These are phyloP conservation scores for Microplitis manilae DNA, from an alignment of 2,888 invertebrate genomes.

Conservation along the genomic window DNA sequence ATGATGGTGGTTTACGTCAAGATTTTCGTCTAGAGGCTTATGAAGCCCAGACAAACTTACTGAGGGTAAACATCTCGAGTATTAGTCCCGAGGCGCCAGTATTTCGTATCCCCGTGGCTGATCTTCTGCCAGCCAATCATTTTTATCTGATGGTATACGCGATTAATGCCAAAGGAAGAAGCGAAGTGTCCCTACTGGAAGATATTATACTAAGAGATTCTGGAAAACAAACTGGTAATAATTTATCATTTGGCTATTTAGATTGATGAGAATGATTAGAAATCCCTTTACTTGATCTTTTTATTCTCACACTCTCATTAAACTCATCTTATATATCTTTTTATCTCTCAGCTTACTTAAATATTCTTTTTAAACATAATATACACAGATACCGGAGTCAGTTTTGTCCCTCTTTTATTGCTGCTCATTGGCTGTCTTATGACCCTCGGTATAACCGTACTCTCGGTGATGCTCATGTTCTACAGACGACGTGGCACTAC, in stretches of 20 bases:
- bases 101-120: slow-evolving; percentile 76
- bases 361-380: background rate
- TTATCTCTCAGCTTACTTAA: background rate
- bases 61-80: slow-evolving; percentile 81
- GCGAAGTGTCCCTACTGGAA: slow-evolving; percentile 86
- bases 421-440: slow-evolving; percentile 79
- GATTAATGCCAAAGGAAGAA: slow-evolving; percentile 87
- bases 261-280: slow-evolving; percentile 28
- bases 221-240: slow-evolving; percentile 85
- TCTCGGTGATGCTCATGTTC: slow-evolving; percentile 78
- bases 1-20: slow-evolving; percentile 91
- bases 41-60: slow-evolving; percentile 81
- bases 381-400: slow-evolving; percentile 78
- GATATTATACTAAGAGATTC: slow-evolving; percentile 91
- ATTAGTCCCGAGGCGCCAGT: slow-evolving; percentile 75
- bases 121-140: slow-evolving; percentile 74
- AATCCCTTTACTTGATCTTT: slow-evolving; percentile 9
- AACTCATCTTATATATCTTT: background rate
- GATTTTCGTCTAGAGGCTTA: slow-evolving; percentile 87
- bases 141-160: slow-evolving; percentile 82
- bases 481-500: slow-evolving; percentile 75
- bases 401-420: slow-evolving; percentile 82
- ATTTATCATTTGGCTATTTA: slow-evolving; percentile 19
- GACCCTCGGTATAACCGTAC: slow-evolving; percentile 77
- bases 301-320: slow-evolving; percentile 18